Base-by-base conservation (phyloP, 1,140 invertebrate species). In the Drosophila varians region DNA sequence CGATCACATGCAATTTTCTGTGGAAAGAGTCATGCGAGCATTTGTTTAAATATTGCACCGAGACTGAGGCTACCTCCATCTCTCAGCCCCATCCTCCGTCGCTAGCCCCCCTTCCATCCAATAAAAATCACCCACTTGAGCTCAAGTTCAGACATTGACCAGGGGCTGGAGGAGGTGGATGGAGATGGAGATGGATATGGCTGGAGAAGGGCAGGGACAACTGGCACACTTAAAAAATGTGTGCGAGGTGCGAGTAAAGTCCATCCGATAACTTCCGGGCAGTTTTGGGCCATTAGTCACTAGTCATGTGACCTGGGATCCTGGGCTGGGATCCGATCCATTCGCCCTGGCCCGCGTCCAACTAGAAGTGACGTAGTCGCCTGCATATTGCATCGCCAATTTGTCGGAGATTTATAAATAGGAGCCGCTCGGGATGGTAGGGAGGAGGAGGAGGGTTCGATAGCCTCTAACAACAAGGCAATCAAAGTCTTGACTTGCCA, bases 21-120 rank as follows among this genome's bases (percentile, higher is more conserved):
- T 77, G 57, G 57, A n/a, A 74, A 76, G 49, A 55, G 56, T 72
- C 66, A 61, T 36, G 43, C 66, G 42, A 58, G 18, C 68, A 77
- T 52, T 71, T 65, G 77, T 66, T 66, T 74, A 74, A 74, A 76
- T 43, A 73, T 36, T 61, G 38, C 46, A 52, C 45, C 42, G 56
- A 40, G 54, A 48, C 61, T 62, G 38, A 34, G 12, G 28, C 48
- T 25, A 21, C 25, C 9, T 14, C 36, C 34, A n/a, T n/a, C n/a
- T n/a, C n/a, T n/a, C n/a, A n/a, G n/a, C 21, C 6, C 8, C 43
- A 28, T 26, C 65, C 48, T 25, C 19, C n/a, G n/a, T n/a, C n/a
- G n/a, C n/a, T n/a, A n/a, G n/a, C 4, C 25, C 34, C 55, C 38
- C 5, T 9, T 14, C 25, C n/a, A 12, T n/a, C n/a, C n/a, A 12